These are phyloP conservation scores for Odocoileus hemionus DNA, from an alignment of 2,113 vertebrate species.

Conservation along the genomic window DNA sequence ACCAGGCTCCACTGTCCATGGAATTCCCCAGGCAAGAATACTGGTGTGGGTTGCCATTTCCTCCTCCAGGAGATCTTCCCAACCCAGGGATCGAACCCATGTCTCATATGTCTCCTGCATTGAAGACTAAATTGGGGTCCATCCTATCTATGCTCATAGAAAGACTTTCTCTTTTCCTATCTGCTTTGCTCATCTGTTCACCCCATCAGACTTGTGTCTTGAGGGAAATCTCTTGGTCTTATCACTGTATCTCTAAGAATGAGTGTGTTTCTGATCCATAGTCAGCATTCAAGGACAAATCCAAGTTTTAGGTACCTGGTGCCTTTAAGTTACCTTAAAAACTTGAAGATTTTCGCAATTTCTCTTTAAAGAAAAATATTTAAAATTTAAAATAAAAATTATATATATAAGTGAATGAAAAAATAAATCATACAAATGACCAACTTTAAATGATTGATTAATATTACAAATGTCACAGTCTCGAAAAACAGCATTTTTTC, in stretches of 20 bases:
- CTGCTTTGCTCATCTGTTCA: neutral
- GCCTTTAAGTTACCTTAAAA: too few relatives aligned
- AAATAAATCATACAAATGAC: neutral
- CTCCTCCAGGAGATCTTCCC: neutral
- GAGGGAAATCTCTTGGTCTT: neutral
- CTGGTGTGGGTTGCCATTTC: neutral
- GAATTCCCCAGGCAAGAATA: neutral
- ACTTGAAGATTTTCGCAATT: neutral
- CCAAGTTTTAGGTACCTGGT: neutral
- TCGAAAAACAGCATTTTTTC: slow-evolving; percentile 2
- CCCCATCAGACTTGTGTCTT: neutral
- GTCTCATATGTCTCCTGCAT: neutral
- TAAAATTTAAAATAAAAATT: slow-evolving; percentile 1
- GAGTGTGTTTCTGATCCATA: neutral
- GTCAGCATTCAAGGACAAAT: neutral
- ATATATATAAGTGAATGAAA: neutral
- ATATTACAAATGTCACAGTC: neutral
- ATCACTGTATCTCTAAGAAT: neutral
- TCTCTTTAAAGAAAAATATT: slow-evolving; percentile 26
- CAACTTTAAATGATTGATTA: neutral
- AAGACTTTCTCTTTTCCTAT: neutral
- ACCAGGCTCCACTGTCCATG: neutral
- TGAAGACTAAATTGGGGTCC: neutral
- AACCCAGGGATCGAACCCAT: neutral
- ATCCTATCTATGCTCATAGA: neutral